A percentile compares a stretch with the other conserved stretches of the same genome.
These are phyloP conservation scores for Linurgus olivaceus DNA, from an alignment of 2,797 vertebrate species.

Conservation along the genomic window DNA sequence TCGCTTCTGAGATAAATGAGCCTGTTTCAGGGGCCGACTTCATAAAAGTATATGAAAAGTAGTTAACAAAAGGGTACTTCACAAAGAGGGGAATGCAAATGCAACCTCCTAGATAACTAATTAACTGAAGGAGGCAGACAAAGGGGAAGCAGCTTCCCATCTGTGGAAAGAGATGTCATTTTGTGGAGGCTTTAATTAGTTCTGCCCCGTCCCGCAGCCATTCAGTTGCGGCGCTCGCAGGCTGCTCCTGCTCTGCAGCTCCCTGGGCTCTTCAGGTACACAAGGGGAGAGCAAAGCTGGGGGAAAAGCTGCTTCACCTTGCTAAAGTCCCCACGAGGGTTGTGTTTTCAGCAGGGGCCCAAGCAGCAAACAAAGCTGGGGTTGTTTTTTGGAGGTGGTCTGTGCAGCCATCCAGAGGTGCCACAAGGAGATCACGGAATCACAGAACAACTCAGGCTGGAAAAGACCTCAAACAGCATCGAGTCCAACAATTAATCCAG, in stretches of 20 bases:
- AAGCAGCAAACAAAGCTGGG: not conserved
- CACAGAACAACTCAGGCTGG: not conserved
- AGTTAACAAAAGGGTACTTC: conserved; percentile 33
- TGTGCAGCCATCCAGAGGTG: rapidly evolving
- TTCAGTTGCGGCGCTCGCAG: rapidly evolving
- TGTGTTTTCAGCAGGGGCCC: not conserved
- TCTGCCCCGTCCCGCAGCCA: not conserved
- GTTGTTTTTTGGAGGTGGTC: not conserved
- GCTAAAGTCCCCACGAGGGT: rapidly evolving
- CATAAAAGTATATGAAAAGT: conserved; percentile 54
- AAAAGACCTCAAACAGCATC: not conserved
- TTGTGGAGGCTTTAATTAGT: conserved; percentile 17
- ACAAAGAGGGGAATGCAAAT: conserved; percentile 17
- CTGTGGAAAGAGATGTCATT: conserved; percentile 41
- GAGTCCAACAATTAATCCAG: not conserved
- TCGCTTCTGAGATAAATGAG: conserved; percentile 33
- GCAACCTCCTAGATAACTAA: conserved; percentile 44
- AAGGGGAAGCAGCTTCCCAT: conserved; percentile 7
- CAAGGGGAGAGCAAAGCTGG: not conserved
- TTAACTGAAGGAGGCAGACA: conserved; percentile 13
- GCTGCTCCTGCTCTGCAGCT: not conserved
- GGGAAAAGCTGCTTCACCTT: not conserved
- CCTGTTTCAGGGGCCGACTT: not conserved
- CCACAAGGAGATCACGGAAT: not conserved
- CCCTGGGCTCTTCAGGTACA: not conserved